Evolutionary conservation across 2,888 invertebrate species (phyloP).

Genomic region (Campopleginae sp.): DNA sequence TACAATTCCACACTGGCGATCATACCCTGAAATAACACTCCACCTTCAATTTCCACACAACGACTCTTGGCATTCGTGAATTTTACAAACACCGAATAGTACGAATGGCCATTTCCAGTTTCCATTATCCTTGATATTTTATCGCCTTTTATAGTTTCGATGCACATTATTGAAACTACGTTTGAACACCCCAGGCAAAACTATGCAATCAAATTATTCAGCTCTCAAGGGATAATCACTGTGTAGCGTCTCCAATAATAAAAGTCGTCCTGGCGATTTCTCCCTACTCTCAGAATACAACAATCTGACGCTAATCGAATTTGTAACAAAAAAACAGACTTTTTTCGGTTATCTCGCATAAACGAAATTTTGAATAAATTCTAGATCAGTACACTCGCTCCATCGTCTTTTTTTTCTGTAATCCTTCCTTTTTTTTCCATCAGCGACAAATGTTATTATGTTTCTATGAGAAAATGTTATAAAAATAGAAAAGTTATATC

Average conservation of each 20-base stretch:
- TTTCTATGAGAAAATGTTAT: background rate
- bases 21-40: background rate
- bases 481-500: background rate
- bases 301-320: background rate
- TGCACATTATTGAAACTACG: background rate
- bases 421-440: background rate
- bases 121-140: background rate
- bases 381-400: too few relatives aligned
- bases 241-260: too few relatives aligned
- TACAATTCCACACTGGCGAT: background rate
- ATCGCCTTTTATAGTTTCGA: background rate
- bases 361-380: too few relatives aligned
- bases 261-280: too few relatives aligned
- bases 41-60: constrained; percentile 20
- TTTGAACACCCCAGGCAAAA: background rate
- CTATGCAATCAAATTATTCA: background rate
- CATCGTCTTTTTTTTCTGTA: background rate
- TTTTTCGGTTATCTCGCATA: too few relatives aligned
- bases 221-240: too few relatives aligned
- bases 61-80: background rate
- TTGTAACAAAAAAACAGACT: background rate
- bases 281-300: too few relatives aligned
- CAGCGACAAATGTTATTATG: background rate
- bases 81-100: too few relatives aligned
- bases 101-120: background rate